Evolutionary conservation across 2,113 vertebrate species (phyloP), one percentile per base, ranked within the genome.

Genomic region (Eolophus roseicapilla): DNA sequence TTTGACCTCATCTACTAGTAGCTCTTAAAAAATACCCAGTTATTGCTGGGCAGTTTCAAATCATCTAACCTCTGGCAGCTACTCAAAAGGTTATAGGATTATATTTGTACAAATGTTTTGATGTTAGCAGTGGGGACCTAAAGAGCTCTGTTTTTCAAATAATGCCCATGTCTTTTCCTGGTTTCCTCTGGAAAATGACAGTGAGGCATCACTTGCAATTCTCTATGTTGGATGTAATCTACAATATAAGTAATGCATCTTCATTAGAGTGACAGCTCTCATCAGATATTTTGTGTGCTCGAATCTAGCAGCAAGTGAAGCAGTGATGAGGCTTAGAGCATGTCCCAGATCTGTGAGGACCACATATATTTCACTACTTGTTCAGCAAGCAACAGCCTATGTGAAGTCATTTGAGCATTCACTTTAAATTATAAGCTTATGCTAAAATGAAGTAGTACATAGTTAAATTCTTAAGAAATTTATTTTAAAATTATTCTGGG

Each of bases 211-310:
- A 76, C 74, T 95, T 88, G 39, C 50, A 93, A 85, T 86, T 92
- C 57, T 71, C n/a, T 87, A 4, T 60, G 44, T 84, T 88, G 68
- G 76, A 70, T 93, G 47, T 57, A 93, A 88, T 92, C 70, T 90
- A 11, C 49, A 89, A n/a, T 77, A 70, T 63, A 93, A 87, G 53
- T 71, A 82, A 93, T 76, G 11, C 33, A 82, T 96, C 82, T 93
- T 88, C 91, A 94, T 96, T 95, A 95, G 69, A 94, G 28, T 78
- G 90, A 95, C 80, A 95, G 70, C 20, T 91, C 81, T 90, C 77
- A 79, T 88, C 76, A 77, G 85, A 93, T 90, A 78, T 68, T 83
- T 90, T 84, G n/a, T 70, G 23, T 47, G 5, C 43, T 93, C 78
- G 33, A 86, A 91, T 87, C 53, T 75, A 95, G 50, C 46, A 81